These are phyloP conservation scores for Amblyjoppa fuscipennis DNA, from an alignment of 2,888 invertebrate species.

Conservation along the genomic window DNA sequence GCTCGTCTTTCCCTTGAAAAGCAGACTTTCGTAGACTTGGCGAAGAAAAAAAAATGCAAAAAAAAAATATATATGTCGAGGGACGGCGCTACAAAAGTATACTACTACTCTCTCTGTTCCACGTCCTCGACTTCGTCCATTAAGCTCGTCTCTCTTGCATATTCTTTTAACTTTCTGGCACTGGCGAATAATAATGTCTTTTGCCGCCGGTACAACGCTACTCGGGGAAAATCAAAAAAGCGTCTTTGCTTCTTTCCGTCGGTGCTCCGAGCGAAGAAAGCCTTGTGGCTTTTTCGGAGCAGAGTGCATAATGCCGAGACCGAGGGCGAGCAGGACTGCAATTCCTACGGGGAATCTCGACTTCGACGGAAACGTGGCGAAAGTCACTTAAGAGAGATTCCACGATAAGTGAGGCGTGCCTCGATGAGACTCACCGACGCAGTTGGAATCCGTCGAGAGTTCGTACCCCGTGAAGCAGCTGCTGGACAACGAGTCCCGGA, in stretches of 20 bases:
- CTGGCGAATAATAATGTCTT: constrained; percentile 4
- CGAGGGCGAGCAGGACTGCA: not conserved
- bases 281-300: constrained; percentile 1
- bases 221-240: constrained; percentile 24
- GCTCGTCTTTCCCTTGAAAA: constrained; percentile 24
- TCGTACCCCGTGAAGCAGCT: constrained; percentile 80
- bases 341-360: not conserved
- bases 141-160: constrained; percentile 19
- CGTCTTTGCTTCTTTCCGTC: not conserved
- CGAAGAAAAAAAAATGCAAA: not conserved
- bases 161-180: constrained; percentile 8
- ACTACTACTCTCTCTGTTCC: not conserved
- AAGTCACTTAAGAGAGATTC: no score
- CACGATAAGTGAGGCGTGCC: not conserved
- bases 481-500: constrained; percentile 72
- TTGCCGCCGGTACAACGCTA: not conserved
- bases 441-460: constrained; percentile 75
- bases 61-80: not conserved
- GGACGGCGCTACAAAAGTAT: not conserved
- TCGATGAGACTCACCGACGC: constrained; percentile 78
- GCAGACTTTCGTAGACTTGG: constrained; percentile 36
- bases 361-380: not conserved
- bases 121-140: constrained; percentile 15
- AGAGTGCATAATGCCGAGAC: not conserved
- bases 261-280: not conserved